A percentile compares a stretch with the other conserved stretches of the same genome.
Conservation (phyloP, 2,888 invertebrate species). For the Parnassius apollo region DNA sequence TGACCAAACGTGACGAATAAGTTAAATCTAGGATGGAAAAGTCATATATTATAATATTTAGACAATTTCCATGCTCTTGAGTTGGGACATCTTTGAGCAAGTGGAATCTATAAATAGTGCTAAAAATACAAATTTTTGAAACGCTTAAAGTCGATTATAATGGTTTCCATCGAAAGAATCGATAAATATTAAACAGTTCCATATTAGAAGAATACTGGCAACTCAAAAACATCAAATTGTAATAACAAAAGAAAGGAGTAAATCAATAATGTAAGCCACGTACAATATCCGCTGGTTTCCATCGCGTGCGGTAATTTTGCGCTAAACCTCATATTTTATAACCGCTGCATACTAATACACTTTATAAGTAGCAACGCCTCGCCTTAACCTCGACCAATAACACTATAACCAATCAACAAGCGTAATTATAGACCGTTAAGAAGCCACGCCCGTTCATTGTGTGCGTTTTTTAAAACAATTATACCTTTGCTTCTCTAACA, state of each 20-base stretch:
- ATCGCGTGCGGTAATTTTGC: constrained; percentile 21
- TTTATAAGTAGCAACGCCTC: constrained; percentile 22
- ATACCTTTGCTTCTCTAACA: constrained; percentile 8
- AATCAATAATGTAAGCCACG: constrained; percentile 5
- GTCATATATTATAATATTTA: too few relatives aligned
- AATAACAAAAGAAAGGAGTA: background rate
- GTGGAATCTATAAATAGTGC: too few relatives aligned
- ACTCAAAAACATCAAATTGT: too few relatives aligned
- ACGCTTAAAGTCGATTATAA: too few relatives aligned
- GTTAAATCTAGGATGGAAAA: too few relatives aligned
- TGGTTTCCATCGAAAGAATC: too few relatives aligned
- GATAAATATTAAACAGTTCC: too few relatives aligned
- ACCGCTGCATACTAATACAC: constrained; percentile 17
- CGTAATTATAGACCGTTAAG: constrained; percentile 25
- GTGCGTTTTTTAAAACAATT: constrained; percentile 22
- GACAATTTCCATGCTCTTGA: too few relatives aligned
- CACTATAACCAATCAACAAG: constrained; percentile 24
- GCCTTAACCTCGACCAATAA: constrained; percentile 17
- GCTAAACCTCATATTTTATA: constrained; percentile 22
- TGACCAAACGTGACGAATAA: too few relatives aligned
- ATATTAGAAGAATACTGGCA: too few relatives aligned
- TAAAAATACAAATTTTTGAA: too few relatives aligned
- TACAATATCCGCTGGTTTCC: background rate
- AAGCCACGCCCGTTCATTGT: constrained; percentile 26
- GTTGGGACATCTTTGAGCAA: too few relatives aligned